These are phyloP conservation scores for Sarotherodon lohbergeri DNA, from an alignment of 2,113 vertebrate species.

Conservation along the genomic window DNA sequence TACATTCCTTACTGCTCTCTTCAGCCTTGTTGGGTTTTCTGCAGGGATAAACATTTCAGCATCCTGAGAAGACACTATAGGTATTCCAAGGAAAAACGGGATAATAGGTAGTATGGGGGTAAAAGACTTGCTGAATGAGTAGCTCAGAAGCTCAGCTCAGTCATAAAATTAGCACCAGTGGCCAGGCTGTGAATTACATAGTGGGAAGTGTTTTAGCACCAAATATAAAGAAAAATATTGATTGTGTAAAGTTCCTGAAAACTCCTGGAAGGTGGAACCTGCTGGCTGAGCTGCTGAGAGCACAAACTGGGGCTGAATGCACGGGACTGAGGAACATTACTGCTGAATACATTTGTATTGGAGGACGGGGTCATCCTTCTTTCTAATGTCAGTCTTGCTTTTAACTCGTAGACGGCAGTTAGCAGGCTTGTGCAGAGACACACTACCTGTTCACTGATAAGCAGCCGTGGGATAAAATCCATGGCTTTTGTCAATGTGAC, in stretches of 20 bases:
- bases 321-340: accelerated
- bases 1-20: background rate
- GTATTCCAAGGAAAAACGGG: background rate
- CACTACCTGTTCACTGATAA: background rate
- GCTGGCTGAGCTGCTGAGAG: background rate
- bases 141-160: background rate
- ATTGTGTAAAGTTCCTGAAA: background rate
- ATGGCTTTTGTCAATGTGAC: background rate
- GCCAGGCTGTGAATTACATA: background rate
- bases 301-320: background rate
- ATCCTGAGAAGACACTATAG: background rate
- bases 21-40: background rate
- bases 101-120: background rate
- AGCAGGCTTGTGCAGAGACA: background rate
- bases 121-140: background rate
- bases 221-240: background rate
- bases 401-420: accelerated
- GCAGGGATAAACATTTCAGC: background rate
- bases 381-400: background rate
- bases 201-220: background rate
- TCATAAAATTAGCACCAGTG: accelerated
- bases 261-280: background rate
- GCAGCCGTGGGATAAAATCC: background rate
- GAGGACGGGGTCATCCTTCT: background rate
- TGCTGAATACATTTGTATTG: background rate